These are phyloP conservation scores for Cephalopholis sonnerati DNA, from an alignment of 2,113 vertebrate genomes.

Conservation along the genomic window DNA sequence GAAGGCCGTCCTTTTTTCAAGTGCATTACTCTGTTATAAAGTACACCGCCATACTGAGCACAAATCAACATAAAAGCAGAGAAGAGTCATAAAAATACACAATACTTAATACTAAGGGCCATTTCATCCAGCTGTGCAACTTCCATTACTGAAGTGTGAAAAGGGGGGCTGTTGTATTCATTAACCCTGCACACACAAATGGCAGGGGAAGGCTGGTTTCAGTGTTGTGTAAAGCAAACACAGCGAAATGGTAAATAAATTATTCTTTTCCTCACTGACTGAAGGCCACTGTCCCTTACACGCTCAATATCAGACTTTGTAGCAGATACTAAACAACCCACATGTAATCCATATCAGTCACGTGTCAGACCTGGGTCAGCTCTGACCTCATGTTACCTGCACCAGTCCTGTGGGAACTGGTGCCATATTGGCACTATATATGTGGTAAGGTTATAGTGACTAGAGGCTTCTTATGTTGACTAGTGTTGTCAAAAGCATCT, in stretches of 20 bases:
- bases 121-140: conserved; percentile 62
- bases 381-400: not conserved
- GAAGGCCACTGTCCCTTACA: conserved; percentile 3
- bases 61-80: conserved; percentile 43
- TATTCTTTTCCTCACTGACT: conserved; percentile 28
- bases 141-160: conserved; percentile 59
- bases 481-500: no score
- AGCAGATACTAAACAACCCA: not conserved
- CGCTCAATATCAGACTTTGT: not conserved
- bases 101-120: conserved; percentile 19
- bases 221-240: conserved; percentile 30
- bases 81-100: not conserved
- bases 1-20: conserved; percentile 27
- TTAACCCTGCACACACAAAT: conserved; percentile 51
- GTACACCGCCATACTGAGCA: conserved; percentile 3
- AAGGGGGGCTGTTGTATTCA: conserved; percentile 39
- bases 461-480: no score
- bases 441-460: no score
- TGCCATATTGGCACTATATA: no score
- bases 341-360: not conserved
- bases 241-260: conserved; percentile 23
- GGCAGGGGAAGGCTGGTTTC: conserved; percentile 8
- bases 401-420: no score
- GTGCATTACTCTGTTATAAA: conserved; percentile 11
- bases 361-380: not conserved